Evolutionary conservation across 1,140 invertebrate species (phyloP), one percentile per base, ranked within the genome.

Genomic region (Drosophila ficusphila): DNA sequence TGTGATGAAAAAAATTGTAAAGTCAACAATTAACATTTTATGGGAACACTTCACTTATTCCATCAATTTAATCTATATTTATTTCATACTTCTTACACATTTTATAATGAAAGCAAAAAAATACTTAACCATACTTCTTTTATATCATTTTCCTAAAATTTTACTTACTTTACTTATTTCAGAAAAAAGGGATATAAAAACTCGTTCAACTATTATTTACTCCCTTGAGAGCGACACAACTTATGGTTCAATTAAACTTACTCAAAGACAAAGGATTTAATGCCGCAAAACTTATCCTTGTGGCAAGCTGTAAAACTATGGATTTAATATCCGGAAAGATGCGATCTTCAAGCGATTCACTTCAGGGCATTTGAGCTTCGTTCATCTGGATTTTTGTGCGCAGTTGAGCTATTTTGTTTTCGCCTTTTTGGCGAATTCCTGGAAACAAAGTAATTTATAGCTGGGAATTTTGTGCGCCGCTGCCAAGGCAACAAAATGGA

Each of bases 381-480:
- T 78, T 73, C 51, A 19, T 56, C 14, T 31, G 41, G 3, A 29
- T 9, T 16, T 33, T 48, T 23, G 4, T 25, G 31, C 49, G 54
- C 39, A 29, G 5, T 34, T 23, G 19, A 56, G 48, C 18, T 53
- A 27, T 23, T 78, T 52, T 69, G 52, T 31, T 57, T 49, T 38
- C 57, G 44, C 49, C 54, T 19, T 65, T 77, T 34, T 53, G 42
- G 57, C 61, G 52, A 83, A 82, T 82, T 83, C 79, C 78, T 78
- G 79, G 56, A 83, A 83, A 83, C 79, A 83, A 78, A 56, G 79
- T 83, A 78, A 82, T 82, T 82, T 82, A 82, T 82, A 65, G 78
- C 79, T 70, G 44, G 34, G 57, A 78, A 82, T 73, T 78, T 58
- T 77, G 68, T 56, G 64, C 49, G 73, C 61, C 73, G 67, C 42